A percentile compares a stretch with the other conserved stretches of the same genome.
Evolutionary conservation across 2,888 invertebrate species (phyloP).

Genomic region (Fragum sueziense): DNA sequence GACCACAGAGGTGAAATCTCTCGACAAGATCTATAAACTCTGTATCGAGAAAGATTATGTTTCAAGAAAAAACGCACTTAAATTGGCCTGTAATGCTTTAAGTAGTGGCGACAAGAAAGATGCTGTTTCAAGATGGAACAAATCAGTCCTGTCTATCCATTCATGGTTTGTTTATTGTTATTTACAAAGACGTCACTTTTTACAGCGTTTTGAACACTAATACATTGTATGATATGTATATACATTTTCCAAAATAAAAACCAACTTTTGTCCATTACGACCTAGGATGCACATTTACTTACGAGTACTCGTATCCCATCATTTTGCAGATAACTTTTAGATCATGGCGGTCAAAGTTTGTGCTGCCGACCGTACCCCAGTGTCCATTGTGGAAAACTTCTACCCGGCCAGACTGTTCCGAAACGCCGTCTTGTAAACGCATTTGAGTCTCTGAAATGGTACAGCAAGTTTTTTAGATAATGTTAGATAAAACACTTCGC

Average conservation of each 20-base stretch:
- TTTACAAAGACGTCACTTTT: no score
- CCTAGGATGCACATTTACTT: not conserved
- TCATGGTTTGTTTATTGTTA: no score
- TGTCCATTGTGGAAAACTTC: slow-evolving; percentile 43
- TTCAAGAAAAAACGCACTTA: no score
- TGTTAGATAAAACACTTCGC: no score
- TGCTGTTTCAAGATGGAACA: no score
- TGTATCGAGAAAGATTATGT: no score
- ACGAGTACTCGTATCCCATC: slow-evolving; percentile 44
- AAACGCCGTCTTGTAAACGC: slow-evolving; percentile 31
- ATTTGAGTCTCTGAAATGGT: slow-evolving; percentile 34
- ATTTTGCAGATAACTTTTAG: slow-evolving; percentile 45
- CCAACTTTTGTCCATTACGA: not conserved
- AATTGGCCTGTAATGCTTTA: no score
- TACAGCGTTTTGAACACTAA: not conserved
- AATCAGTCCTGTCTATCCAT: no score
- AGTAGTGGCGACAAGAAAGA: no score
- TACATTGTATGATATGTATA: not conserved
- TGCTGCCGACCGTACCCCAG: slow-evolving; percentile 40
- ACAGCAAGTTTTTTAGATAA: no score
- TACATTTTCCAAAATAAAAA: not conserved
- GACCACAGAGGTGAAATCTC: no score
- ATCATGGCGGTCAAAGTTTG: slow-evolving; percentile 35
- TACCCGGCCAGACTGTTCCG: slow-evolving; percentile 48
- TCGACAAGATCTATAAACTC: no score